Evolutionary conservation across 2,797 vertebrate species (phyloP), one percentile per base, ranked within the genome.

Genomic region (Delichon dasypus): DNA sequence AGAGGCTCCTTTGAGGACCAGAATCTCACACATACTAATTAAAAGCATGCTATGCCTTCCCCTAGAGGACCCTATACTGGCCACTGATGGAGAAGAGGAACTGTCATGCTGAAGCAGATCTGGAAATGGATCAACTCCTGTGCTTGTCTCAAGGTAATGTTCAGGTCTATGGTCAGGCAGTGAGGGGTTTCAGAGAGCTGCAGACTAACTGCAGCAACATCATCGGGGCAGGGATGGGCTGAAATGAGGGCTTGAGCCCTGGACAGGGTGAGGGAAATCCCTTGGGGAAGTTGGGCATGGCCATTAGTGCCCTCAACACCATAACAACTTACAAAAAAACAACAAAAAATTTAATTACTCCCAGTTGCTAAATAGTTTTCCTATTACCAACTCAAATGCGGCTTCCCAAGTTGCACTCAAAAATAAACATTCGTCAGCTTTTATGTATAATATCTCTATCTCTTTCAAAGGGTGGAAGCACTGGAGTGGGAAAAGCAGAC

Each of bases 401-500:
- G 38, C 32, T 85, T 80, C 42, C 21, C 45, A 68, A 68, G 55
- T 86, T 55, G 68, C 13, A n/a, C 34, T 51, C 29, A 88, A 80
- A 88, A 88, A 62, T n/a, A 91, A 84, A 75, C 40, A 79, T 73
- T 62, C 21, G 47, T 45, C 10, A 66, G 19, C 16, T 92, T 77
- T 44, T 53, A 74, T 47, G 9, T 66, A 55, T 51, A 66, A 34
- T 62, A 47, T 32, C 61, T 76, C 13, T 20, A 32, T 79, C n/a
- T 55, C 36, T 78, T 88, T 70, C 42, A 45, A 80, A 18, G 27
- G 12, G 22, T 48, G 32, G 65, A 88, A 62, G 10, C 1, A 1
- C 1, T 4, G 0, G 68, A 62, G 40, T 16, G 20, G 26, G 20
- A 67, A 92, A 74, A 86, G 20, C 45, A 88, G 40, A 58, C 13